These are phyloP conservation scores for Osedax fenrisi DNA, from an alignment of 2,888 invertebrate species.

Conservation along the genomic window DNA sequence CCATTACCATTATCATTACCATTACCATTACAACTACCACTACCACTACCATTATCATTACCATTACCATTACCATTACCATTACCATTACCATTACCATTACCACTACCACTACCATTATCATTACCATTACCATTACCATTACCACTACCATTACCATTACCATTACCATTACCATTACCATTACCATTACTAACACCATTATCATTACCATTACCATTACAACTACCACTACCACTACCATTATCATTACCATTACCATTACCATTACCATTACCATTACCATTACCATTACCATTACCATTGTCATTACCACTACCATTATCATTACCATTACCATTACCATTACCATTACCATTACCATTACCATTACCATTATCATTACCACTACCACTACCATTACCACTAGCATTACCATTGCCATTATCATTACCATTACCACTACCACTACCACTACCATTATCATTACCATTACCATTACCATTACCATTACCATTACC, in stretches of 20 bases:
- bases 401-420: too few species aligned
- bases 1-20: slow-evolving; percentile 13
- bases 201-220: neutral
- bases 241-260: slow-evolving; percentile 17
- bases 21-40: slow-evolving; percentile 17
- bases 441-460: neutral
- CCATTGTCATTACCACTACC: slow-evolving; percentile 12
- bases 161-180: slow-evolving; percentile 22
- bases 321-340: slow-evolving; percentile 12
- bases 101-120: slow-evolving; percentile 25
- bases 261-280: slow-evolving; percentile 20
- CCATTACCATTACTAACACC: slow-evolving; percentile 8
- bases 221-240: slow-evolving; percentile 20
- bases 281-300: slow-evolving; percentile 22
- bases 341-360: slow-evolving; percentile 36
- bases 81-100: slow-evolving; percentile 15
- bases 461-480: neutral
- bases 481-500: neutral
- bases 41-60: slow-evolving; percentile 5
- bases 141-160: slow-evolving; percentile 25
- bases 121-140: slow-evolving; percentile 21
- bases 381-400: neutral
- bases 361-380: slow-evolving; percentile 38
- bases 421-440: neutral
- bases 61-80: neutral